Base-by-base conservation (phyloP, 2,113 vertebrate genomes). In the Empidonax alnorum region DNA sequence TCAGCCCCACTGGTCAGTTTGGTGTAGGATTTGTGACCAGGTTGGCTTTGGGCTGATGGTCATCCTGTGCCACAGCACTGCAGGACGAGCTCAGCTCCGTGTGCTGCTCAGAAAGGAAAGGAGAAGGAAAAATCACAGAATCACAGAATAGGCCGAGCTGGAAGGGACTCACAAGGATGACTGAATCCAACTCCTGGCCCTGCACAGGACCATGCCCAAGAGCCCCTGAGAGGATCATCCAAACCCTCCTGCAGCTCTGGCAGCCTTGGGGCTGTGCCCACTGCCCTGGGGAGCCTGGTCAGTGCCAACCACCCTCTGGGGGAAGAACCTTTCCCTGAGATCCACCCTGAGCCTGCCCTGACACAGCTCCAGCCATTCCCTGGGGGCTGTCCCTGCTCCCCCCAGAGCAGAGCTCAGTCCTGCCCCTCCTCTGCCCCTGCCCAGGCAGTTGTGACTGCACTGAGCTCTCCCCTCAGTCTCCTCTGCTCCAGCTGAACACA, bases 31-130 rank as follows among this genome's bases (percentile, higher is more conserved):
- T 61, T 44, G 53, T 78, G 28, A 21, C 46, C 68, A 25, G 46
- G 14, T 14, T 81, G 15, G 1, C 41, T 78, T 27, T 0, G 2
- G 55, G 39, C n/a, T n/a, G 59, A 12, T 3, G 12, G 23, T 37
- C 10, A 25, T 41, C 35, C 16, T 12, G 33, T 33, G 65, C 33
- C 16, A 2, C 35, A 20, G 37, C 58, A 25, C 53, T 9, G 8
- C 83, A 20, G 76, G 63, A 41, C 0, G 0, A 68, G 9, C 62
- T 18, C 27, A 1, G 12, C 46, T 61, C 19, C 3, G 5, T 0
- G 1, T 9, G 25, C 42, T 39, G 21, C 73, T 82, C 46, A 21
- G 46, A 35, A 35, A 35, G 42, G 16, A 44, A 44, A 44, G 42
- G 42, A 44, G 81, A 66, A 17, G 15, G 35, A 2, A 50, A 78